phyloP scores from a whole-genome alignment of 2,113 vertebrate species.

The Ageneiosus marmoratus region DNA sequence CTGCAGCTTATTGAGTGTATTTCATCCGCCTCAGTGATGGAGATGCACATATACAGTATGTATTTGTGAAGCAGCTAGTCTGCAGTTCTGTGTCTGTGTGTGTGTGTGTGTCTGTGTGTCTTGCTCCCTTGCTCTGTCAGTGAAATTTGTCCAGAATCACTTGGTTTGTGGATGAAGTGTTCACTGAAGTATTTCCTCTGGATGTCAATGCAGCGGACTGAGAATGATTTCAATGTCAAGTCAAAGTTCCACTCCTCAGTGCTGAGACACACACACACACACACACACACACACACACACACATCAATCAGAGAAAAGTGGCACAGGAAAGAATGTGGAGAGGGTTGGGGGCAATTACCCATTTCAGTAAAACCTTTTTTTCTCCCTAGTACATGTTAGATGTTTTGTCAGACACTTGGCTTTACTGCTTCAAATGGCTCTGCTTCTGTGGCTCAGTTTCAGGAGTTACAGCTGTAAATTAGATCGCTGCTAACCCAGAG shows the following conservation, averaged over 20 bases:
- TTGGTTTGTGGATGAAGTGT: constrained; percentile 19
- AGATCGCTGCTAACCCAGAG: not conserved
- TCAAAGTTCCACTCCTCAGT: not conserved
- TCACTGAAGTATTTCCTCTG: constrained; percentile 14
- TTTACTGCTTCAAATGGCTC: not conserved
- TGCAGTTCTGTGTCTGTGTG: too few relatives aligned
- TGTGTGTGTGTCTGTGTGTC: constrained; percentile 14
- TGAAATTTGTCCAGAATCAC: not conserved
- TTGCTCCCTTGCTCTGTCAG: not conserved
- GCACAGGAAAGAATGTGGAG: not conserved
- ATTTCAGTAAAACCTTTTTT: constrained; percentile 16
- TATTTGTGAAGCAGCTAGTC: too few relatives aligned
- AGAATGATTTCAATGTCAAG: constrained; percentile 27
- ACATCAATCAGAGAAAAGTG: not conserved
- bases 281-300: not conserved
- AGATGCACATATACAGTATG: too few relatives aligned
- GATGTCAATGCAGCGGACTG: not conserved
- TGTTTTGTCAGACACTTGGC: not conserved
- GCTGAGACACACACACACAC: not conserved
- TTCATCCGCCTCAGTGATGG: too few relatives aligned
- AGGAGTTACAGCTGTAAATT: constrained; percentile 26
- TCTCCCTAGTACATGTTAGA: not conserved
- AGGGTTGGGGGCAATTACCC: constrained; percentile 6
- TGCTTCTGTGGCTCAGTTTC: not conserved
- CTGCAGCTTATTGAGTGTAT: too few relatives aligned